Evolutionary conservation across 2,888 invertebrate species (phyloP), one percentile per base, ranked within the genome.

Genomic region (Hyposoter dolosus): DNA sequence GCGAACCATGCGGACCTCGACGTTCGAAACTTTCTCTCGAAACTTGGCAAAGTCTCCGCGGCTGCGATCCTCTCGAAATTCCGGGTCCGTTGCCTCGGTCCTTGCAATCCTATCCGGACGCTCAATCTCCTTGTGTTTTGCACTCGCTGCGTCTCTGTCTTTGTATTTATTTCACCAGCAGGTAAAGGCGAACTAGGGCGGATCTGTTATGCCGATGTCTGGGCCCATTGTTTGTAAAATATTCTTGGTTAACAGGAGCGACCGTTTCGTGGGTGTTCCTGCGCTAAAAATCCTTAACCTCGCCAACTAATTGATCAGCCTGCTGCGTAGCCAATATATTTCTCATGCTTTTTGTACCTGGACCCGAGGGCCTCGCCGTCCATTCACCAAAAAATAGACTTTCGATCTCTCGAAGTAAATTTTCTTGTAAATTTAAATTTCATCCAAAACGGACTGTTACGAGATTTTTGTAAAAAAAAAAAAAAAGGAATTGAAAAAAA

Each of bases 21-120:
- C 82, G 19, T 65, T 77, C 71, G 76, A 85, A 82, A 85, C 85
- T 85, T 85, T 85, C 85, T 76, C 85, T 85, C 82, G 85, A 82
- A 85, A 79, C 85, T 79, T 79, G 65, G 76, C 74, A 40, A 79
- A 79, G 69, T 65, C 43, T 60, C 23, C n/a, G 7, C n/a, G 7
- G 40, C 35, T 12, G 65, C 65, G 72, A 66, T 71, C 79, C 71
- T 66, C 76, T 72, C 82, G 85, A 79, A 76, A 83, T 80, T 85
- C 80, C 80, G 83, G 82, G 50, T 35, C 69, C n/a, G n/a, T n/a
- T n/a, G n/a, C n/a, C 65, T 40, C 23, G 81, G 9, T 50, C 65
- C 50, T 65, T 60, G 63, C n/a, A n/a, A n/a, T n/a, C n/a, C n/a
- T 75, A 76, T 85, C 85, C 82, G 85, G 79, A 85, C 65, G 60